Conservation (phyloP, 2,888 invertebrate species). For the Strigamia transsilvanica region DNA sequence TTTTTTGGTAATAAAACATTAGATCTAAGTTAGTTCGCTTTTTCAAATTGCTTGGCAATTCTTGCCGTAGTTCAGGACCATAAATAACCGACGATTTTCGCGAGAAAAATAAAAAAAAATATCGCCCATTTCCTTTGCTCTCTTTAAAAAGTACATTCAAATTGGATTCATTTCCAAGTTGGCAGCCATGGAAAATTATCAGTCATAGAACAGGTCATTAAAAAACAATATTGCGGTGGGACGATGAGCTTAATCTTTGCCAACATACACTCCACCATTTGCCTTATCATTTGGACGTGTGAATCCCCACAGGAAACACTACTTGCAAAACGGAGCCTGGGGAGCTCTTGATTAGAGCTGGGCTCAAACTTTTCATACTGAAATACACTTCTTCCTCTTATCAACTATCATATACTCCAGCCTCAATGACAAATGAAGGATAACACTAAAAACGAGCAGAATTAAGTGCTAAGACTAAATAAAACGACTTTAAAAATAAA, state of each 20-base stretch:
- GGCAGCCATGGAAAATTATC: slow-evolving; percentile 25
- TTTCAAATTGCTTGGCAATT: background rate
- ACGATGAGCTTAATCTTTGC: slow-evolving; percentile 30
- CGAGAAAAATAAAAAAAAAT: background rate
- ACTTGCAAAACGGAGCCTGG: slow-evolving; percentile 30
- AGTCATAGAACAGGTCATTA: slow-evolving; percentile 30
- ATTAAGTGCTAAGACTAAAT: background rate
- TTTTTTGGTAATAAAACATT: background rate
- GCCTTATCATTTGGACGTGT: slow-evolving; percentile 30
- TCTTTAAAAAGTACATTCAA: slow-evolving; percentile 25
- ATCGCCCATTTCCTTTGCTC: background rate
- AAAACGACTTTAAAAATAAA: too few relatives aligned
- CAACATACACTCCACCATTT: slow-evolving; percentile 30
- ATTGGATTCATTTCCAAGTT: slow-evolving; percentile 26
- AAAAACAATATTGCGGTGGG: slow-evolving; percentile 30
- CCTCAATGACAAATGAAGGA: slow-evolving; percentile 26
- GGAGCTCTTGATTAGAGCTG: slow-evolving; percentile 21
- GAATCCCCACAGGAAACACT: slow-evolving; percentile 26
- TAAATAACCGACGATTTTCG: background rate
- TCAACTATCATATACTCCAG: slow-evolving; percentile 9
- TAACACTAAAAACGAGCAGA: background rate
- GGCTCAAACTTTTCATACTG: slow-evolving; percentile 22
- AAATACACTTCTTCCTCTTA: slow-evolving; percentile 11
- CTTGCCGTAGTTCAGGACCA: background rate
- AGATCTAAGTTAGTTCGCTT: background rate